Base-by-base conservation (phyloP, 2,797 vertebrate species). In the Percopsis omiscomaycus region DNA sequence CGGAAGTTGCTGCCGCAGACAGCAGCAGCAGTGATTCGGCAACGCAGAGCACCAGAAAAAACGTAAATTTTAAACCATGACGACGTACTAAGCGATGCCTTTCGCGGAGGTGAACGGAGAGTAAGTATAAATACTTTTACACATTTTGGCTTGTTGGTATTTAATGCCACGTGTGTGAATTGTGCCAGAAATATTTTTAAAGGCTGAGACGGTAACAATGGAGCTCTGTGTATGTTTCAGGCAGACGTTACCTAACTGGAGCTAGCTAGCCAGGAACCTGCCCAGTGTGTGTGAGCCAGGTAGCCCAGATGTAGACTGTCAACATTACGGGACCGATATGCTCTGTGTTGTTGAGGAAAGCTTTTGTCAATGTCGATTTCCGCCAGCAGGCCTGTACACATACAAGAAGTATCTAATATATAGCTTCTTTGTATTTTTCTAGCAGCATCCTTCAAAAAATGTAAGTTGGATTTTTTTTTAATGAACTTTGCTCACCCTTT, bases 21-120 rank as follows among this genome's bases (percentile, higher is more conserved):
- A 93, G 92, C 89, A 91, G 91, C 90, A 90, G 92, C 92, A 91
- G 92, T 92, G 92, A 94, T 93, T 93, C 91, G 92, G 91, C 86
- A 85, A 79, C 88, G 86, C 84, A 86, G 79, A 84, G 87, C 81
- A 79, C 81, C 85, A 80, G 87, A 58, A 86, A 88, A 86, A 84
- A 89, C 87, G 83, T 84, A 74, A 74, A 78, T 77, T 89, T 87
- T 88, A 86, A 84, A 89, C 88, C 84, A 90, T 89, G 89, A 87
- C 84, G 79, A 92, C 88, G 84, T 74, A 85, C 75, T 93, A 88
- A 92, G 83, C 74, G 82, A 89, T 89, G 90, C 77, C 79, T 88
- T 86, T 84, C 80, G 80, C 89, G 70, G 88, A 86, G 86, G 81
- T 85, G 68, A 75, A 89, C 88, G 87, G 89, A 92, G 81, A 90